Conservation (phyloP, 2,888 invertebrate genomes). For the Leptothorax acervorum region DNA sequence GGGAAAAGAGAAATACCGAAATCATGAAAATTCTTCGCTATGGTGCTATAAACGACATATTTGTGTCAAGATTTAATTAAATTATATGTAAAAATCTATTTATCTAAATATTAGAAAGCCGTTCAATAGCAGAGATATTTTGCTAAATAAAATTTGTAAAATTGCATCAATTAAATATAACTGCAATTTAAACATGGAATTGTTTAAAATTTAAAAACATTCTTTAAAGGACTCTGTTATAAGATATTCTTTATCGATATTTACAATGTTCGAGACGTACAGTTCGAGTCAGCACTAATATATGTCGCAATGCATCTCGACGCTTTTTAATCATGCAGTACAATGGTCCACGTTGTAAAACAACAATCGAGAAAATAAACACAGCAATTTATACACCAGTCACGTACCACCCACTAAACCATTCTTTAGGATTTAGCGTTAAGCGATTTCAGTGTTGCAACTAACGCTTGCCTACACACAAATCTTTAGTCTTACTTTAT, state of each 20-base stretch:
- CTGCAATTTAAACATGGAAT: background rate
- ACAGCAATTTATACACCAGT: slow-evolving; percentile 36
- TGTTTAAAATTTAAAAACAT: background rate
- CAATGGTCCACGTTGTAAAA: slow-evolving; percentile 15
- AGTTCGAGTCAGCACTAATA: background rate
- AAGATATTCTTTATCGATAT: background rate
- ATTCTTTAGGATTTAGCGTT: slow-evolving; percentile 20
- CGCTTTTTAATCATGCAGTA: background rate
- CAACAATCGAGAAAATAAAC: slow-evolving; percentile 28
- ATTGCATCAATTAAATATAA: background rate
- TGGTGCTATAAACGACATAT: background rate
- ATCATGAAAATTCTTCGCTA: background rate
- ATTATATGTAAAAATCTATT: background rate
- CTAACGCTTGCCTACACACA: slow-evolving; percentile 14
- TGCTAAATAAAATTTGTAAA: background rate
- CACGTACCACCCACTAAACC: slow-evolving; percentile 39
- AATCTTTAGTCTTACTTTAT: slow-evolving; percentile 17
- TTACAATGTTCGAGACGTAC: background rate
- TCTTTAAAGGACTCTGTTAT: too few species aligned
- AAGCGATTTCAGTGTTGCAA: slow-evolving; percentile 19
- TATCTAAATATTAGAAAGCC: slow-evolving; percentile 6
- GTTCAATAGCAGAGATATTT: background rate
- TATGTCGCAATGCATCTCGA: slow-evolving; percentile 3
- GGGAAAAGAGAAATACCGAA: background rate
- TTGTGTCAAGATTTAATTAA: background rate